Evolutionary conservation across 2,797 vertebrate genomes (phyloP).

Genomic region (Tokudaia tokunoshimensis): DNA sequence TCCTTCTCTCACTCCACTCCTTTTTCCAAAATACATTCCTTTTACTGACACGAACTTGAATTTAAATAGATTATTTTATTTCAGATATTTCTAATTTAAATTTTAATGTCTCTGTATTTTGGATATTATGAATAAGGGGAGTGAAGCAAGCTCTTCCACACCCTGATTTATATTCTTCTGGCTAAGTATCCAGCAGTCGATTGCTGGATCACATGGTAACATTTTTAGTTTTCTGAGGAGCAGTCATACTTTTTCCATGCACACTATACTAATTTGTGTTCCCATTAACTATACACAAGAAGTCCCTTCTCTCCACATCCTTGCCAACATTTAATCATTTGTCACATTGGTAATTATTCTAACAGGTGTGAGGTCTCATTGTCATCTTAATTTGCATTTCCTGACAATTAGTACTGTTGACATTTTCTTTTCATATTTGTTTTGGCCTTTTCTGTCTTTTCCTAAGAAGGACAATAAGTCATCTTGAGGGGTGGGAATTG

Average conservation of each 20-base stretch:
- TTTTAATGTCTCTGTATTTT: neutral
- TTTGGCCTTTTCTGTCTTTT: neutral
- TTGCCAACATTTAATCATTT: neutral
- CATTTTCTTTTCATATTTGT: neutral
- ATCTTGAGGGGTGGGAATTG: neutral
- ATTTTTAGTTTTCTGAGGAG: neutral
- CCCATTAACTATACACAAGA: neutral
- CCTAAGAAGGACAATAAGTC: neutral
- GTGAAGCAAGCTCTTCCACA: neutral
- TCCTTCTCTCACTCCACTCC: neutral
- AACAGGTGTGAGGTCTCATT: neutral
- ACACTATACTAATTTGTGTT: neutral
- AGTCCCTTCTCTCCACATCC: neutral
- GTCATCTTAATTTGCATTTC: neutral
- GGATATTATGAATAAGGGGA: neutral
- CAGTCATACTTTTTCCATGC: neutral
- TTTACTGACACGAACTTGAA: conserved; percentile 4
- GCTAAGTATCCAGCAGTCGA: neutral
- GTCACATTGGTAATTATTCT: neutral
- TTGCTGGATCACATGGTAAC: neutral
- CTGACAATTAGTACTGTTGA: neutral
- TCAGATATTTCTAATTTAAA: conserved; percentile 41
- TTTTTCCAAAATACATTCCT: neutral
- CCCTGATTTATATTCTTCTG: neutral
- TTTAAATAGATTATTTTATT: conserved; percentile 62